Evolutionary conservation across 1,140 invertebrate genomes (phyloP), one percentile per base, ranked within the genome.

Genomic region (Pseudomyrmex sp.): DNA sequence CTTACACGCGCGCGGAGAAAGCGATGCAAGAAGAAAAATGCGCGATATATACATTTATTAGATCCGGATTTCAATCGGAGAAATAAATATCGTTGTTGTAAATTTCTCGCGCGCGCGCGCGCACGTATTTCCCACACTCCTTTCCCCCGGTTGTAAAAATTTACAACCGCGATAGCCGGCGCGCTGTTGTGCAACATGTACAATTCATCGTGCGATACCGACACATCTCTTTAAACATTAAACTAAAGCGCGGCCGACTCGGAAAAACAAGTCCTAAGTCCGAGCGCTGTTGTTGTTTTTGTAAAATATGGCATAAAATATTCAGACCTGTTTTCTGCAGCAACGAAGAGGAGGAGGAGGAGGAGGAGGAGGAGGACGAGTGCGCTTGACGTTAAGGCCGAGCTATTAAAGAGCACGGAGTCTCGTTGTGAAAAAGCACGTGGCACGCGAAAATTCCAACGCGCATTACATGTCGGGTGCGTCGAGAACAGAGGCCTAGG

Each of bases 241-340:
- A 80, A 80, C 76, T 80, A 61, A 80, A 80, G 46, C 66, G 72
- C 66, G 72, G 54, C 54, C 76, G 66, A 80, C 52, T 80, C 65
- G 66, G 35, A 72, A 66, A 74, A 80, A 70, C 70, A 84, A 86
- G 83, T 87, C 87, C 84, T 80, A 84, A 88, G 86, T 87, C 63
- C 82, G 48, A 15, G 58, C 74, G 63, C 54, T 46, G 26, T 26
- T 26, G 66, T 52, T 74, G 86, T 73, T 73, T 83, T 88, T 85
- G 86, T 88, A 88, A 89, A 88, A 77, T 62, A 77, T 46, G 62
- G 82, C 84, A 79, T 88, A 74, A 88, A 88, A 89, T 88, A 89
- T 89, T 89, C 87, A 89, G 85, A 75, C 86, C 74, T 88, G 87
- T 86, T 85, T 70, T 84, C 79, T 54, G 35, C 87, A 89, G 87